Base-by-base conservation (phyloP, 2,797 vertebrate genomes). In the Naso thynnoides region DNA sequence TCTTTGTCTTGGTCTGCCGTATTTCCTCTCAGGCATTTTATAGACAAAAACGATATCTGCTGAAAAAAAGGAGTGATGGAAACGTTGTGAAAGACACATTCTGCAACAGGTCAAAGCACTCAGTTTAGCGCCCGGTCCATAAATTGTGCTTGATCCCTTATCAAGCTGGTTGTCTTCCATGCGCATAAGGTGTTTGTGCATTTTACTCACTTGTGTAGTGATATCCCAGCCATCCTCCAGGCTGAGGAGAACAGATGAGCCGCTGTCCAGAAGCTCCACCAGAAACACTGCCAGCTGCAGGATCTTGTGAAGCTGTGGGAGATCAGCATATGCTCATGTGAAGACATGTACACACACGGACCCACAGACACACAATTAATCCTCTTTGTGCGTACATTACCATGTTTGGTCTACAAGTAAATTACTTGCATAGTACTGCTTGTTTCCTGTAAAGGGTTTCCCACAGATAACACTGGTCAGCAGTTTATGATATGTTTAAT, bases 151-250 rank as follows among this genome's bases (percentile, higher is more conserved):
- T 15, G 13, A 6, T 23, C 23, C 27, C 24, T 38, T 54, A 19
- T 33, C 33, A 5, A 21, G 11, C 9, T 1, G 1, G 5, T 33
- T 36, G n/a, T 23, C 29, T 45, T 67, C 14, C 9, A 41, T 64
- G 19, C 56, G 52, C 21, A 26, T 47, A n/a, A n/a, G 15, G 39
- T 56, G 31, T 79, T 55, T 69, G 57, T 78, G 77, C n/a, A 60
- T 68, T 48, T 70, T 57, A 31, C 91, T 96, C 91, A 99, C 98
- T 95, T 99, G 98, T 23, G 96, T 95, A 33, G 97, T 99, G 83
- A 98, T 95, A 89, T 99, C 98, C 98, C 98, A 99, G 89, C 98
- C 98, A 58, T 99, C 98, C 93, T 99, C 98, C 89, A 99, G 94
- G 92, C 98, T 98, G 86, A 99, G 93, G 87, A 99, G 92, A 76